Base-by-base conservation (phyloP, 2,888 invertebrate species). In the Venustoraphidia nigricollis region DNA sequence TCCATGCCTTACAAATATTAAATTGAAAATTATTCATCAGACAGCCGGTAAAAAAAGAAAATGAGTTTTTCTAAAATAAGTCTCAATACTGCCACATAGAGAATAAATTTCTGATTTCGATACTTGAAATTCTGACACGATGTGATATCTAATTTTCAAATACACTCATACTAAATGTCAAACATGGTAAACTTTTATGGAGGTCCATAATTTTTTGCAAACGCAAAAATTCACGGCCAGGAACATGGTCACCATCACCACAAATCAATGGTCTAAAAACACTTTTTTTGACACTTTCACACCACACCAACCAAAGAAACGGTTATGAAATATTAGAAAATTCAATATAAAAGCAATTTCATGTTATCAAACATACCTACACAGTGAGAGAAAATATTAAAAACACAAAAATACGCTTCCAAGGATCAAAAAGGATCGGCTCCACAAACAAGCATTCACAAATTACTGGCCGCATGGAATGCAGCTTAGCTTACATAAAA, bases 161-260 rank as follows among this genome's bases (percentile, higher is more conserved):
- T 27, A 27, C 27, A 27, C 27, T 27, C 27, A 6, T 27, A 27
- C 27, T 27, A 27, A 27, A 27, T 27, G 27, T 27, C 27, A 27
- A 27, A 27, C 27, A 27, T 27, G 27, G 27, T 27, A 27, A 3
- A 27, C 27, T 27, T 27, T 27, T 39, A 14, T 10, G 14, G 40
- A 14, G 13, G 9, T 14, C 40, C 14, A 39, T 39, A 10, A 11
- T 39, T 39, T 39, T 39, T 14, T 39, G 14, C 49, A 44, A 45
- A 41, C 45, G 49, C 41, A 44, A 50, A 50, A 44, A 50, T 43
- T 52, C 48, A 52, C 46, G 50, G 52, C 47, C 50, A 52, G 46
- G 50, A 52, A 50, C 50, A 52, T 52, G 52, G 46, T 46, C 46
- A 46, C 40, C 37, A 46, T 27, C 46, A 46, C 36, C 46, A 46